Percentiles rank a stretch among this genome's conserved stretches.
Conservation (phyloP, 2,888 invertebrate genomes). For the Caenorhabditis auriculariae region DNA sequence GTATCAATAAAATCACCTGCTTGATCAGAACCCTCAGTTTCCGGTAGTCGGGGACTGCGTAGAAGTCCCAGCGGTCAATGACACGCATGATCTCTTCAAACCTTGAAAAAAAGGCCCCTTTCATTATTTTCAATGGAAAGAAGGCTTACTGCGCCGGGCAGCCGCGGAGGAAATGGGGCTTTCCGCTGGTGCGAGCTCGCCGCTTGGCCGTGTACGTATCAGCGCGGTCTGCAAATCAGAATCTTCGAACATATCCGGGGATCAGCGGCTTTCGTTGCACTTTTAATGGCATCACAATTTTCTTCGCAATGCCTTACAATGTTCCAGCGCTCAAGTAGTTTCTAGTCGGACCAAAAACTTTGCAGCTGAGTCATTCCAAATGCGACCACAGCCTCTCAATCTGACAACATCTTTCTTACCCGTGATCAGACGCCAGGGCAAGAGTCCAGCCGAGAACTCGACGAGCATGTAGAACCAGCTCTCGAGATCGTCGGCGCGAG, state of each 20-base stretch:
- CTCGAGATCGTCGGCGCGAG: constrained; percentile 45
- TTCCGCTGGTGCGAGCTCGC: constrained; percentile 4
- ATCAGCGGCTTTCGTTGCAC: too few species aligned
- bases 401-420: too few species aligned
- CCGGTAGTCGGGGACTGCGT: constrained; percentile 15
- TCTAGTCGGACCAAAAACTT: too few species aligned
- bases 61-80: constrained; percentile 22
- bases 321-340: too few species aligned
- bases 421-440: constrained; percentile 48
- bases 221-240: too few species aligned
- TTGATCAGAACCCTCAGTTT: constrained; percentile 11
- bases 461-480: constrained; percentile 52
- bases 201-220: constrained; percentile 14
- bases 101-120: not conserved
- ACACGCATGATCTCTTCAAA: constrained; percentile 20
- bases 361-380: too few species aligned
- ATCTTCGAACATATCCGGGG: too few species aligned
- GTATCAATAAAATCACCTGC: constrained; percentile 4
- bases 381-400: too few species aligned
- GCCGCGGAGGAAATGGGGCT: constrained; percentile 8
- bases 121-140: not conserved
- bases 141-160: constrained; percentile 7
- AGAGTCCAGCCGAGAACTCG: constrained; percentile 42
- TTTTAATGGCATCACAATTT: too few species aligned
- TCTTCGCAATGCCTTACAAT: too few species aligned